These are phyloP conservation scores for Oscheius onirici DNA, from an alignment of 2,888 invertebrate species.

Conservation along the genomic window DNA sequence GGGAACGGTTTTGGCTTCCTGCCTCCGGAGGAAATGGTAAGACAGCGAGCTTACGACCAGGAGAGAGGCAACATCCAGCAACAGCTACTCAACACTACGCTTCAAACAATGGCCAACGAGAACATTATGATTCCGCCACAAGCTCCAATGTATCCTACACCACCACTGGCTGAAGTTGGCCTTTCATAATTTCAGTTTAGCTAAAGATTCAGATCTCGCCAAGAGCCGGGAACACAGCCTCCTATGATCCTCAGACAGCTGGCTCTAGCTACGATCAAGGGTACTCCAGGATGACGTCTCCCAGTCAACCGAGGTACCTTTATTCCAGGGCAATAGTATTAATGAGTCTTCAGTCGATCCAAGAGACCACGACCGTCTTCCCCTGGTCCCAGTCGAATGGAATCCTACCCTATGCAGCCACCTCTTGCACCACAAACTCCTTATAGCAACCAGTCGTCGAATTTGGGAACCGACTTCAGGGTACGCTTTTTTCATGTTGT, in stretches of 20 bases:
- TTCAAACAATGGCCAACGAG: not conserved
- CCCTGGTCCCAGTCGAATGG: not conserved
- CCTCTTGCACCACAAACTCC: slow-evolving; percentile 14
- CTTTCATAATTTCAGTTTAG: not conserved
- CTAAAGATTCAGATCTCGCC: not conserved
- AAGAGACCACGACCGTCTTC: slow-evolving; percentile 10
- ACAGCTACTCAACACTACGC: not conserved
- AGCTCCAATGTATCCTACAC: slow-evolving; percentile 9
- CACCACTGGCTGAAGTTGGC: slow-evolving; percentile 1
- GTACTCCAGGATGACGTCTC: not conserved
- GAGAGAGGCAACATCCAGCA: not conserved
- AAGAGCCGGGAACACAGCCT: not conserved
- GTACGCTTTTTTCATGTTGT: not conserved
- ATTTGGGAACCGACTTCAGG: not conserved
- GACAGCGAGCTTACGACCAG: not conserved
- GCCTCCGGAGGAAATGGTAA: not conserved
- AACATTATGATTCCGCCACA: not conserved
- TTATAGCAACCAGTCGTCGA: not conserved
- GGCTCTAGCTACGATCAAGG: not conserved
- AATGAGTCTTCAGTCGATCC: no score
- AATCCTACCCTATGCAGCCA: not conserved
- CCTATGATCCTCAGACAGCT: not conserved
- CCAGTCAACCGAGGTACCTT: slow-evolving; percentile 2
- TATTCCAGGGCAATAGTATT: no score
- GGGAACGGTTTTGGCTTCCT: not conserved